phyloP scores from a whole-genome alignment of 2,797 vertebrate genomes.

The Coregonus sp. region DNA sequence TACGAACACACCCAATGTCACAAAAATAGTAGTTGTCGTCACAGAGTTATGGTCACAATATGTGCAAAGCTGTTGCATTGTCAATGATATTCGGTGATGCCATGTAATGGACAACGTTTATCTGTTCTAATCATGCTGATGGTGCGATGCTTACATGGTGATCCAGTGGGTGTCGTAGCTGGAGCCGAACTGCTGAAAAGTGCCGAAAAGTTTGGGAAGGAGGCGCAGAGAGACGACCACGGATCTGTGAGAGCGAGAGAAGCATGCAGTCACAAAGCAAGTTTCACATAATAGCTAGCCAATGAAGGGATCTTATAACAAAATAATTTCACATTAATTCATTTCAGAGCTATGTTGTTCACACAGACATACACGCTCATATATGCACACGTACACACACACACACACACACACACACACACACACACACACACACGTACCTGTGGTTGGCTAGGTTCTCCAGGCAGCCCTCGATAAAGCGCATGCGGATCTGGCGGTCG shows the following conservation, averaged over 20 bases:
- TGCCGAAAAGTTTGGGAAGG: conserved; percentile 96
- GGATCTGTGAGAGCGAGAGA: conserved; percentile 76
- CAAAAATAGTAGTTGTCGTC: no score
- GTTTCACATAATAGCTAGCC: not conserved
- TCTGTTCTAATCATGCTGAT: not conserved
- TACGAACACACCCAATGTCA: no score
- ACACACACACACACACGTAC: conserved; percentile 12
- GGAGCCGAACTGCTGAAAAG: conserved; percentile 98
- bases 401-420: conserved; percentile 18
- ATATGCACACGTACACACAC: not conserved
- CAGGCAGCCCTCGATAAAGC: conserved; percentile 98
- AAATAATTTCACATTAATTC: not conserved
- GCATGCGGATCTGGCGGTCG: conserved; percentile 98
- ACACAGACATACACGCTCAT: not conserved
- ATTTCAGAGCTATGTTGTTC: not conserved
- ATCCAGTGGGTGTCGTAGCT: conserved; percentile 99
- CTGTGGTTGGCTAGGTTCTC: conserved; percentile 97
- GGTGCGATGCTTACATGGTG: conserved; percentile 86
- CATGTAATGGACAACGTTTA: not conserved
- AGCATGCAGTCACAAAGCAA: not conserved
- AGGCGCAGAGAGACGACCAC: conserved; percentile 97
- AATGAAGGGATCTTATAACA: not conserved
- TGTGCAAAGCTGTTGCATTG: not conserved
- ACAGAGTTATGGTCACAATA: not conserved
- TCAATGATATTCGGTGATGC: not conserved